phyloP scores from a whole-genome alignment of 2,113 vertebrate genomes.

The Macrotus californicus region DNA sequence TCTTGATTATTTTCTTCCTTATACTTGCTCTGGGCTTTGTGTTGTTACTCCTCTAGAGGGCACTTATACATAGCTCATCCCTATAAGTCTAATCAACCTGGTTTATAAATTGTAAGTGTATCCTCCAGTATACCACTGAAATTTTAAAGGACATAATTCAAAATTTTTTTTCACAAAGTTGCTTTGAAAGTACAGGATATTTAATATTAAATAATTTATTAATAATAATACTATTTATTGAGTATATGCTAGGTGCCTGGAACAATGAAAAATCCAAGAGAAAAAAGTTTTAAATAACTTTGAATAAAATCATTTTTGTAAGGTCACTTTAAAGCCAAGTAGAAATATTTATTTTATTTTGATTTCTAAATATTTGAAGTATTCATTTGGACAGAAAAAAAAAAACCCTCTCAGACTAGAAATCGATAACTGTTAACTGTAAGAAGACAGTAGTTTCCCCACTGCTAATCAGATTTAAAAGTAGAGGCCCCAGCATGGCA shows the following conservation, averaged over 20 bases:
- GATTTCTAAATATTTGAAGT: slow-evolving; percentile 11
- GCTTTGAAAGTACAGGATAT: background rate
- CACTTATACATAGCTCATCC: background rate
- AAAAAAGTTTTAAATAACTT: background rate
- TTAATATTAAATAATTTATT: background rate
- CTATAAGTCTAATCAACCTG: background rate
- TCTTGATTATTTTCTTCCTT: no score
- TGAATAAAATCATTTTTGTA: background rate
- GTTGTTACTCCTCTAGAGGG: background rate
- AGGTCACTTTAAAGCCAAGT: background rate
- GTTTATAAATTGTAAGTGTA: background rate
- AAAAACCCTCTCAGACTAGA: slow-evolving; percentile 13
- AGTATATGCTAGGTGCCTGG: background rate
- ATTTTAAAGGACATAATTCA: background rate
- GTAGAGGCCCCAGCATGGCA: background rate
- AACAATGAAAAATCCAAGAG: background rate
- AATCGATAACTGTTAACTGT: background rate
- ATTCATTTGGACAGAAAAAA: slow-evolving; percentile 17
- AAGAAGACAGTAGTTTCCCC: background rate
- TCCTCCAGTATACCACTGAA: background rate
- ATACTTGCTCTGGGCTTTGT: no score
- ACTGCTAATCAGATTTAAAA: slow-evolving; percentile 48
- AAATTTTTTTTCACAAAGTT: background rate
- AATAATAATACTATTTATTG: background rate
- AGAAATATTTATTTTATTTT: background rate